phyloP scores from a whole-genome alignment of 2,888 invertebrate genomes.

The Meteorus cinctellus region DNA sequence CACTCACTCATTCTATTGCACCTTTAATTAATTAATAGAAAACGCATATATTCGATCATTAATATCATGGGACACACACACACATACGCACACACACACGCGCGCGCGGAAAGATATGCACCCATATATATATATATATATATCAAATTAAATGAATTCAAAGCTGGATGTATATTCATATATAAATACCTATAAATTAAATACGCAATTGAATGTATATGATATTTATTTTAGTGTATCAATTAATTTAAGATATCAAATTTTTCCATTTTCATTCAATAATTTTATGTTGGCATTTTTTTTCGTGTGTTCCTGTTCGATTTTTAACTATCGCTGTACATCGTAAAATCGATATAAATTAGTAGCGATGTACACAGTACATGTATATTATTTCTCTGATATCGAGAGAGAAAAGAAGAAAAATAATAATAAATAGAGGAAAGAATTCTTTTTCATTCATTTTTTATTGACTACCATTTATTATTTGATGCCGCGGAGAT shows the following conservation, averaged over 20 bases:
- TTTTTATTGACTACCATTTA: neutral
- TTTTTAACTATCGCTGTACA: neutral
- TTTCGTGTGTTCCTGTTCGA: neutral
- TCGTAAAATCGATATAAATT: too few species aligned
- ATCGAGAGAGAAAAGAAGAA: too few species aligned
- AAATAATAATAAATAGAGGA: neutral
- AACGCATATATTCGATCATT: constrained; percentile 32
- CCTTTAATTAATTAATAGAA: constrained; percentile 10
- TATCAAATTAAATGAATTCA: too few species aligned
- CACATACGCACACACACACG: neutral
- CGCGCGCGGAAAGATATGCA: too few species aligned
- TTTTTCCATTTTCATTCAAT: neutral
- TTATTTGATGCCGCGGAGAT: neutral
- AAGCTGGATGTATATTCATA: neutral
- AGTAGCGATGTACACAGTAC: too few species aligned
- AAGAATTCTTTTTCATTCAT: neutral
- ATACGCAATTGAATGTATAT: constrained; percentile 4
- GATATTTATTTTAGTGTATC: neutral
- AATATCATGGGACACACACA: constrained; percentile 1
- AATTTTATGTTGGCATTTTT: too few species aligned
- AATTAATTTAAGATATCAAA: neutral
- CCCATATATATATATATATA: too few species aligned
- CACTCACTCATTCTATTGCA: constrained; percentile 13
- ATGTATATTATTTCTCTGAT: too few species aligned
- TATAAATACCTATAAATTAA: neutral